Percentiles rank a stretch among this genome's conserved stretches.
phyloP scores from a whole-genome alignment of 2,888 invertebrate species.

The Dinocampus coccinellae region DNA sequence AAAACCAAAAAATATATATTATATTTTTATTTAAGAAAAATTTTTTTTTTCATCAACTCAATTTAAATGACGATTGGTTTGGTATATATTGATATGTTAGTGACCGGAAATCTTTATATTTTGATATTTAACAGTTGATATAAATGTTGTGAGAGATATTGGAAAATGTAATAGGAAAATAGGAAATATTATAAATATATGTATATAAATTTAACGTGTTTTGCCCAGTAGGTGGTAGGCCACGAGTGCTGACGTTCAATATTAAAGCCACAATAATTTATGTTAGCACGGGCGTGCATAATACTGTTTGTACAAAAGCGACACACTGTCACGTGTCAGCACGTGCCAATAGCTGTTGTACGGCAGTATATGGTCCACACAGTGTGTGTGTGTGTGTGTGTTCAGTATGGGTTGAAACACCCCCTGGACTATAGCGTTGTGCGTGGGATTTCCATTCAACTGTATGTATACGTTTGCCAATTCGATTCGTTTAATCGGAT shows the following conservation, averaged over 20 bases:
- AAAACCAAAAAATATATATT: too few species aligned
- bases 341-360: conserved; percentile 54
- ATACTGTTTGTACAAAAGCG: conserved; percentile 67
- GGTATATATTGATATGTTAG: neutral
- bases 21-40: too few species aligned
- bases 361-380: conserved; percentile 11
- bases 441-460: conserved; percentile 31
- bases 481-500: conserved; percentile 38
- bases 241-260: conserved; percentile 56
- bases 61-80: neutral
- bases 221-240: conserved; percentile 59
- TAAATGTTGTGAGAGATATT: neutral
- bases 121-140: neutral
- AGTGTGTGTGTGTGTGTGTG: neutral
- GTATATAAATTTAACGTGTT: conserved; percentile 50
- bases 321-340: conserved; percentile 64
- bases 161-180: neutral
- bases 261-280: conserved; percentile 68
- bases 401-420: conserved; percentile 19
- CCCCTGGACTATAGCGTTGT: neutral
- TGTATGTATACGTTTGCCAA: conserved; percentile 33
- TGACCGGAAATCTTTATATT: neutral
- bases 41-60: neutral
- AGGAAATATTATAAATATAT: neutral
- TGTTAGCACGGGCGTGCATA: conserved; percentile 68